Evolutionary conservation across 2,113 vertebrate genomes (phyloP).

Genomic region (Craseonycteris thonglongyai): DNA sequence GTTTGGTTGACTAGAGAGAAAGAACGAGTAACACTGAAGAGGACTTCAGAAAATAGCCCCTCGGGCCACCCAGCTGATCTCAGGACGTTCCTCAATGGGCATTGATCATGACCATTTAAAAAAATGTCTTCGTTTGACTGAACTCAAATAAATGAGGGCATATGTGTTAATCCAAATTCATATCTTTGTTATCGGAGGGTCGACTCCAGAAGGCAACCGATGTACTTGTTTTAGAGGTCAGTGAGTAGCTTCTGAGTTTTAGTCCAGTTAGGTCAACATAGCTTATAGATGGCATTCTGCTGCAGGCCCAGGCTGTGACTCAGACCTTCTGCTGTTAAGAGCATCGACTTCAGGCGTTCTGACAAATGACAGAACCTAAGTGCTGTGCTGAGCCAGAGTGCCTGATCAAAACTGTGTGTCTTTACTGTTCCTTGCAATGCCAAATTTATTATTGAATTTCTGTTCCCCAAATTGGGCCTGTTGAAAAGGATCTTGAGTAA

Average conservation of each 20-base stretch:
- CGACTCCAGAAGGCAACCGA: not conserved
- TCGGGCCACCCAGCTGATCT: not conserved
- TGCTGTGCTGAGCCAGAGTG: not conserved
- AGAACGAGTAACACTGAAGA: slow-evolving; percentile 22
- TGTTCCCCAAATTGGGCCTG: not conserved
- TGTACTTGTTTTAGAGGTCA: not conserved
- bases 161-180: not conserved
- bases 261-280: slow-evolving; percentile 1
- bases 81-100: not conserved
- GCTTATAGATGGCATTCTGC: not conserved
- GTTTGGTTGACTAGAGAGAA: slow-evolving; percentile 45
- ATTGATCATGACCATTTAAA: not conserved
- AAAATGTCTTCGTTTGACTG: slow-evolving; percentile 20
- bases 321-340: not conserved
- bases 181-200: slow-evolving; percentile 25
- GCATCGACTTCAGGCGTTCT: not conserved
- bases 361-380: not conserved
- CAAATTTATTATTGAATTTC: slow-evolving; percentile 17
- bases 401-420: not conserved
- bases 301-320: not conserved
- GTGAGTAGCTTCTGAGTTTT: not conserved
- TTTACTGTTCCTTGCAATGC: not conserved
- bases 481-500: slow-evolving; percentile 32
- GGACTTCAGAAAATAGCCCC: not conserved
- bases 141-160: not conserved